Conservation (phyloP, 2,888 invertebrate genomes). For the Torymus tubicola region DNA sequence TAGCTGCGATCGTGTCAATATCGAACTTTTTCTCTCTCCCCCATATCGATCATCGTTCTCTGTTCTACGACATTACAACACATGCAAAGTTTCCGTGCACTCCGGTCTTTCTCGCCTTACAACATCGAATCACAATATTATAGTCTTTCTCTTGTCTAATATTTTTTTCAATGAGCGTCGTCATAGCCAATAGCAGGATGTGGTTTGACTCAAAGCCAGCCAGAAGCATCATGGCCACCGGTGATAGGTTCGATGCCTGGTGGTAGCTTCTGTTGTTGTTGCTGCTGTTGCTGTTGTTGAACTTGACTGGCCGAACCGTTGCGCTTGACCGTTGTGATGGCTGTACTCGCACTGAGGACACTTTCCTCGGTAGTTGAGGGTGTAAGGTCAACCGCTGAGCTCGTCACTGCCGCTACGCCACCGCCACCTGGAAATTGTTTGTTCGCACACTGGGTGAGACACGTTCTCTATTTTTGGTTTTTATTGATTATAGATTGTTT, state of each 20-base stretch:
- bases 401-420: conserved; percentile 45
- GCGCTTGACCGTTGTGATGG: conserved; percentile 69
- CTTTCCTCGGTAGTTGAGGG: conserved; percentile 80
- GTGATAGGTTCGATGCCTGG: conserved; percentile 86
- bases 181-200: no score
- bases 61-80: no score
- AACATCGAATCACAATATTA: no score
- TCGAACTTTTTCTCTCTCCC: no score
- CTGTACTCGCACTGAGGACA: conserved; percentile 70
- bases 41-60: no score
- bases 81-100: no score
- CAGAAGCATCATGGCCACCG: conserved; percentile 84
- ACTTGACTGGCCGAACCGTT: conserved; percentile 80
- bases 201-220: conserved; percentile 79
- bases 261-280: conserved; percentile 75
- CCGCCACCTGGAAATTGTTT: conserved; percentile 54
- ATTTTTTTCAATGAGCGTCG: no score
- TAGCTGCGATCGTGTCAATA: no score
- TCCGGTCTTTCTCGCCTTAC: no score
- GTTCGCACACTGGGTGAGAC: conserved; percentile 7
- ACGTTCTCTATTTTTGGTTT: neutral
- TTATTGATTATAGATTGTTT: neutral
- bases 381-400: conserved; percentile 74
- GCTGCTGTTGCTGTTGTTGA: conserved; percentile 65
- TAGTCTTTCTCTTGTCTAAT: no score